These are phyloP conservation scores for Heteromurus nitidus DNA, from an alignment of 2,888 invertebrate species.

Conservation along the genomic window DNA sequence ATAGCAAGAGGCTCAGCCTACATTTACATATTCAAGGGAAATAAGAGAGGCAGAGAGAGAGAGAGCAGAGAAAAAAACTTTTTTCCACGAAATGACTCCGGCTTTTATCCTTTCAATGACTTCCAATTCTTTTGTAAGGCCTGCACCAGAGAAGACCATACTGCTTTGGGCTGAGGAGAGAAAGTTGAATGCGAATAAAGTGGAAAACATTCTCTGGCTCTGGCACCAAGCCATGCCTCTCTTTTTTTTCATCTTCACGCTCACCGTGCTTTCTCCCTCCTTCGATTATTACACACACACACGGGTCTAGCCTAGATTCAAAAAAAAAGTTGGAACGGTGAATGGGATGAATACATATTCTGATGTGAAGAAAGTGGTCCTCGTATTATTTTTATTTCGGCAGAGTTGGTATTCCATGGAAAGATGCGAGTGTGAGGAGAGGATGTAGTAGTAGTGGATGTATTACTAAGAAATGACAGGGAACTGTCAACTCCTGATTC, in stretches of 20 bases:
- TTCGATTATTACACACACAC: no score
- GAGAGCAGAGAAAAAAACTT: no score
- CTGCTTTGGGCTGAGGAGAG: neutral
- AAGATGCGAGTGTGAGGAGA: no score
- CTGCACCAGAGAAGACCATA: neutral
- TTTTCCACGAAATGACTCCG: constrained; percentile 16
- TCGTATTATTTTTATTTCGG: no score
- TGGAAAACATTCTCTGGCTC: constrained; percentile 14
- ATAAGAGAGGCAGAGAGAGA: no score
- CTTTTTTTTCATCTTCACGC: neutral
- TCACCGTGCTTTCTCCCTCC: no score
- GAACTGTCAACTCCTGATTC: neutral
- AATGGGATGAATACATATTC: constrained; percentile 1
- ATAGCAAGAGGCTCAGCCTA: constrained; percentile 12
- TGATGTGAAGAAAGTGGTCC: no score
- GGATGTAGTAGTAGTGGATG: neutral
- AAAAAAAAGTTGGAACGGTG: neutral
- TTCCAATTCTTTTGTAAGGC: constrained; percentile 7
- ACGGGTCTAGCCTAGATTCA: neutral
- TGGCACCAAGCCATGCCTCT: constrained; percentile 24
- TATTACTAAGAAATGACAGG: neutral
- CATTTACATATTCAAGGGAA: constrained; percentile 39
- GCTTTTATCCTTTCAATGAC: constrained; percentile 18
- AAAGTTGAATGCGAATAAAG: neutral
- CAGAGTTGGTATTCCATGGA: no score